These are phyloP conservation scores for Macrosoma leucophasiata DNA, from an alignment of 2,888 invertebrate genomes.

Conservation along the genomic window DNA sequence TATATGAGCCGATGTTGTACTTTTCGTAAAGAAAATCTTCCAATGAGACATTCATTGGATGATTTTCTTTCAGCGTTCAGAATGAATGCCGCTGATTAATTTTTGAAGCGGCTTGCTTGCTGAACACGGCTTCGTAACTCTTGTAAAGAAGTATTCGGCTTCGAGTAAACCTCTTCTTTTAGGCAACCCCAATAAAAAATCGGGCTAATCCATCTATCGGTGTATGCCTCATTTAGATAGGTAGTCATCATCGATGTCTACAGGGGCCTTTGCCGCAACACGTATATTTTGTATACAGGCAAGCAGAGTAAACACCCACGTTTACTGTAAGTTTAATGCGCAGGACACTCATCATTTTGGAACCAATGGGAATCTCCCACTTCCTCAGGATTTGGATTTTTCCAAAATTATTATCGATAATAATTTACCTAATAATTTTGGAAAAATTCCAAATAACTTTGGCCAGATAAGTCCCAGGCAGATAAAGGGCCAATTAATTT, in stretches of 20 bases:
- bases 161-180: constrained; percentile 12
- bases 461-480: constrained; percentile 9
- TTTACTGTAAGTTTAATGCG: constrained; percentile 14
- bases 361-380: constrained; percentile 12
- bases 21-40: no score
- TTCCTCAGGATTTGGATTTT: constrained; percentile 12
- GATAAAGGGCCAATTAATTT: constrained; percentile 21
- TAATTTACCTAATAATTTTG: constrained; percentile 4
- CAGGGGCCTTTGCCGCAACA: no score
- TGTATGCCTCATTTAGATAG: constrained; percentile 5
- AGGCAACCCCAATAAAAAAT: constrained; percentile 17
- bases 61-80: no score
- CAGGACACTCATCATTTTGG: constrained; percentile 9
- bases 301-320: no score
- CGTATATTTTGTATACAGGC: no score
- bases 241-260: no score
- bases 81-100: constrained; percentile 10
- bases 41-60: no score
- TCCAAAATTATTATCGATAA: no score
- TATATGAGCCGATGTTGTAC: no score
- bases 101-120: constrained; percentile 14
- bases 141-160: constrained; percentile 7
- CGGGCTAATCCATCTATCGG: constrained; percentile 7
- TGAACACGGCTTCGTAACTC: constrained; percentile 12
- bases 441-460: constrained; percentile 5